These are phyloP conservation scores for Phoxinus phoxinus DNA, from an alignment of 2,113 vertebrate species.

Conservation along the genomic window DNA sequence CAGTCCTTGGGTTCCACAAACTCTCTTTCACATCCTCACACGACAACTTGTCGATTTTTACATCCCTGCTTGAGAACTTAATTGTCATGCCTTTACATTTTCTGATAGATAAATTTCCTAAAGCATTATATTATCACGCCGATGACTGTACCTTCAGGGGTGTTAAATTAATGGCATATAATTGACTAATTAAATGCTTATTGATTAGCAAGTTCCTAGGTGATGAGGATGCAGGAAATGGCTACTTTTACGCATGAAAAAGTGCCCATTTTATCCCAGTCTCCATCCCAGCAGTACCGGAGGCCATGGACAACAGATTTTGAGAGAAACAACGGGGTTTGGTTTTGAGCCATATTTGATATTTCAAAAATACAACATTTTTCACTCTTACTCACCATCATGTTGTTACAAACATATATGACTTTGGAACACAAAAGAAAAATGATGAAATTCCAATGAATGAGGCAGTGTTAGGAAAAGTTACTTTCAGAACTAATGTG, in stretches of 20 bases:
- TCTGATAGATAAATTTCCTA: slow-evolving; percentile 76
- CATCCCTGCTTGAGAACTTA: slow-evolving; percentile 67
- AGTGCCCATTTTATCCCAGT: slow-evolving; percentile 48
- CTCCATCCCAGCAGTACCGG: slow-evolving; percentile 2
- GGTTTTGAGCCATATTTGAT: background rate
- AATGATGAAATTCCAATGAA: background rate
- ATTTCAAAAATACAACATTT: background rate
- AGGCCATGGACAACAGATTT: background rate
- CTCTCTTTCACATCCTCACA: slow-evolving; percentile 62
- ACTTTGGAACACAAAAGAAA: background rate
- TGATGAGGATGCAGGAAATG: slow-evolving; percentile 68
- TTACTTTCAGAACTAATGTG: too few species aligned
- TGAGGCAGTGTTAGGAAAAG: background rate
- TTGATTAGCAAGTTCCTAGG: slow-evolving; percentile 74
- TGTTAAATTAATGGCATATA: slow-evolving; percentile 76
- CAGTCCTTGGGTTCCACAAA: slow-evolving; percentile 47
- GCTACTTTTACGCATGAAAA: slow-evolving; percentile 64
- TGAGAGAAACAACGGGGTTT: background rate
- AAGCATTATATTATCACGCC: slow-evolving; percentile 69
- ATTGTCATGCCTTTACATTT: slow-evolving; percentile 75
- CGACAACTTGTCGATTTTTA: slow-evolving; percentile 65
- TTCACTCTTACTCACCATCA: background rate
- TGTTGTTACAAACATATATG: background rate
- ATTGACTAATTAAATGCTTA: slow-evolving; percentile 81
- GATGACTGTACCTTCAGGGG: slow-evolving; percentile 72